phyloP scores from a whole-genome alignment of 2,888 invertebrate genomes.

The Spisula solida region DNA sequence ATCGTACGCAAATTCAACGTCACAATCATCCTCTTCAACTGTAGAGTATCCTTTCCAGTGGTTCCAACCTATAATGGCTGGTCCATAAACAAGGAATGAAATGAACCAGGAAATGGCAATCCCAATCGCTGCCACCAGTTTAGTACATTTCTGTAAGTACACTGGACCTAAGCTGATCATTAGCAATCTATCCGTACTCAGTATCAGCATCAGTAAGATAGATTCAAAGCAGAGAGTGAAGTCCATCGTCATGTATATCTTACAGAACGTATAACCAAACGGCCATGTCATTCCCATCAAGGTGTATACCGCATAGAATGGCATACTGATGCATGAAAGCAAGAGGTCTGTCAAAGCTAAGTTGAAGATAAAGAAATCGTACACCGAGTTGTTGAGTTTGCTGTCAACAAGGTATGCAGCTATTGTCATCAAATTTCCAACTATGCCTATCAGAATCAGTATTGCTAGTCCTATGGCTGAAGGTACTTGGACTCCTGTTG shows the following conservation, averaged over 20 bases:
- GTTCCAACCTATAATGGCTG: slow-evolving; percentile 77
- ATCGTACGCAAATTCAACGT: slow-evolving; percentile 75
- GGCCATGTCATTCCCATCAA: slow-evolving; percentile 70
- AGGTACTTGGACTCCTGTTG: slow-evolving; percentile 46
- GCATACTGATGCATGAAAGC: slow-evolving; percentile 76
- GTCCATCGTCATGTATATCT: slow-evolving; percentile 73
- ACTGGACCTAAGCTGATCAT: slow-evolving; percentile 71
- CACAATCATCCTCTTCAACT: slow-evolving; percentile 72
- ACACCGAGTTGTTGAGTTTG: slow-evolving; percentile 70
- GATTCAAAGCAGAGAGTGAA: slow-evolving; percentile 76
- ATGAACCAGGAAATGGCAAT: slow-evolving; percentile 74
- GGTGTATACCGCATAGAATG: slow-evolving; percentile 75
- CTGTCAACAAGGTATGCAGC: slow-evolving; percentile 72
- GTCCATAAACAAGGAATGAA: slow-evolving; percentile 72
- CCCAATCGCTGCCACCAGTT: slow-evolving; percentile 53
- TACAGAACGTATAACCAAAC: slow-evolving; percentile 75
- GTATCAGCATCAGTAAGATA: slow-evolving; percentile 73
- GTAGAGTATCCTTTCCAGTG: slow-evolving; percentile 70
- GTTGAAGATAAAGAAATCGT: slow-evolving; percentile 78
- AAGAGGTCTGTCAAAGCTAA: slow-evolving; percentile 77
- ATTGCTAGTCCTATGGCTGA: slow-evolving; percentile 62
- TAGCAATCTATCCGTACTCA: slow-evolving; percentile 76
- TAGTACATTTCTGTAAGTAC: slow-evolving; percentile 72
- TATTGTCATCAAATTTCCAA: slow-evolving; percentile 75
- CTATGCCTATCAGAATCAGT: slow-evolving; percentile 71